Evolutionary conservation across 2,888 invertebrate species (phyloP), one percentile per base, ranked within the genome.

Genomic region (Pseudolycoriella hygida): DNA sequence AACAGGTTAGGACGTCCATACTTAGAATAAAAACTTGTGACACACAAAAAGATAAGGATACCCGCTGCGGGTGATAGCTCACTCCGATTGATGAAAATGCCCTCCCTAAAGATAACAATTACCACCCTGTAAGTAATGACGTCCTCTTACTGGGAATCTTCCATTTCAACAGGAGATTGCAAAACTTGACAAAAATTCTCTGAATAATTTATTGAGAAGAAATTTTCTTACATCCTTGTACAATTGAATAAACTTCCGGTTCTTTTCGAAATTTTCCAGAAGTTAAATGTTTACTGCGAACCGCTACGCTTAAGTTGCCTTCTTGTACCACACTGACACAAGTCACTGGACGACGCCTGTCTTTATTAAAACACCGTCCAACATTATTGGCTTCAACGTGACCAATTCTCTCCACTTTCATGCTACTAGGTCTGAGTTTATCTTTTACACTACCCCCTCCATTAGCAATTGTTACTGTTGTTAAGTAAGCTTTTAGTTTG

Each of bases 401-500:
- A 1, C 54, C 50, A 1, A 60, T 57, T 12, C 60, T 58, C 41
- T 64, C 61, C 3, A 65, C 57, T 39, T 59, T 60, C 62, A 65
- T 65, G 49, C 64, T 65, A 25, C 53, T 56, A 20, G 66, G 64
- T 2, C 65, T 56, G 2, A 43, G 20, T 18, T 43, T 39, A 15
- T 44, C 40, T 30, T 18, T 17, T 2, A 17, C 5, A 20, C 15
- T 20, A 8, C 40, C 40, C n/a, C 25, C 18, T 17, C 64, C 64
- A 30, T 57, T 55, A 45, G 57, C 53, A 1, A 75, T 64, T 2
- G 76, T 76, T 43, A 77, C 53, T 11, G 72, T 69, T 0, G 74
- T 71, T 31, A 81, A 60, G 55, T 77, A 78, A 38, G 71, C 69
- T 54, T 74, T 72, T 47, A 81, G 64, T 46, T 72, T 71, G 8